Evolutionary conservation across 2,797 vertebrate genomes (phyloP).

Genomic region (Dermochelys coriacea): DNA sequence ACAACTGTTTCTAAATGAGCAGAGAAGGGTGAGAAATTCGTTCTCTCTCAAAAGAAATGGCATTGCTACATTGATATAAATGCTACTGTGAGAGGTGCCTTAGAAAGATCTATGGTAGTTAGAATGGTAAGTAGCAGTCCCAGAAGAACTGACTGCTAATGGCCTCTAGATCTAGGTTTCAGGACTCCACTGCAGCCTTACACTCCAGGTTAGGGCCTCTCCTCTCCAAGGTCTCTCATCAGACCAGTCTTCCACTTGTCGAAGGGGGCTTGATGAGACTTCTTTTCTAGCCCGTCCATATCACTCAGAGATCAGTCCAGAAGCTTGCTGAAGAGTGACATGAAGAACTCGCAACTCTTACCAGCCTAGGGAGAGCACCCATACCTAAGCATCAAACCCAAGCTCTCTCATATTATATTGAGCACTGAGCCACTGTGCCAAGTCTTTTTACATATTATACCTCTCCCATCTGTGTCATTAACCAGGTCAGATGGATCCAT

Average conservation of each 20-base stretch:
- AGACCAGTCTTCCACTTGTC: background rate
- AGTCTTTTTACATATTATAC: background rate
- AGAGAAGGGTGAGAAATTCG: background rate
- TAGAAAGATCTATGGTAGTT: background rate
- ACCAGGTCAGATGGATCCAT: background rate
- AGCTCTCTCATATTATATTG: background rate
- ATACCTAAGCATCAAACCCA: background rate
- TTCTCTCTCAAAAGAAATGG: background rate
- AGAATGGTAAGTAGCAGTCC: background rate
- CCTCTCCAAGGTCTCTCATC: background rate
- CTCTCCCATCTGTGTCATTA: background rate
- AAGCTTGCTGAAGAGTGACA: background rate
- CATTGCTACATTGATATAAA: background rate
- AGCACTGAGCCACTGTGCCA: background rate
- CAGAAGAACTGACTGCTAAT: background rate
- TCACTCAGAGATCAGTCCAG: background rate
- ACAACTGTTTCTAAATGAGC: background rate
- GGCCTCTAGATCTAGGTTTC: background rate
- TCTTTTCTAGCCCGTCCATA: background rate
- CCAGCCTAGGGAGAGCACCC: background rate
- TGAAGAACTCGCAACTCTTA: background rate
- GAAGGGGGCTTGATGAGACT: background rate
- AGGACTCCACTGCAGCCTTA: background rate
- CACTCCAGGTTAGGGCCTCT: background rate
- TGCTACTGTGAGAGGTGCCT: background rate